phyloP scores from a whole-genome alignment of 2,797 vertebrate species.

The Coreius guichenoti region DNA sequence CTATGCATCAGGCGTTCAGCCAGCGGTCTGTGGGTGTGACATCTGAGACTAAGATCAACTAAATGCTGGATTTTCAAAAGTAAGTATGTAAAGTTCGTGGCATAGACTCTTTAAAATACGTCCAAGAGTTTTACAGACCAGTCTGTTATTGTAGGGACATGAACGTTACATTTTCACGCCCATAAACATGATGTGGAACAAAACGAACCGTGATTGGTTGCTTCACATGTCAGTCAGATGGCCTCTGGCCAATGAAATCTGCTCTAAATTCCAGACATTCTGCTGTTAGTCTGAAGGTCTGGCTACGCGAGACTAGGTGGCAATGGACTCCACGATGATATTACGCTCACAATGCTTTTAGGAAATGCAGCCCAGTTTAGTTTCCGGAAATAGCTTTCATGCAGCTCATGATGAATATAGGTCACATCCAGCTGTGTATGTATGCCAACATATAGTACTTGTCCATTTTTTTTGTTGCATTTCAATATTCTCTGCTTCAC shows the following conservation, averaged over 20 bases:
- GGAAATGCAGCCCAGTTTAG: neutral
- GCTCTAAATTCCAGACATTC: no score
- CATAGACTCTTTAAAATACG: no score
- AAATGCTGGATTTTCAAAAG: no score
- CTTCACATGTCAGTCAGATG: no score
- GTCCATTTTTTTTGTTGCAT: neutral
- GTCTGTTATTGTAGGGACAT: no score
- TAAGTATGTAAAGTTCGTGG: no score
- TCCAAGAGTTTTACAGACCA: no score
- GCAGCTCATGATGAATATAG: neutral
- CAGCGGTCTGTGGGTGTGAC: no score
- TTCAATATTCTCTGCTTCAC: neutral
- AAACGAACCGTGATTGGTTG: neutral
- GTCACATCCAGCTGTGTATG: neutral
- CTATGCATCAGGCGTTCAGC: no score
- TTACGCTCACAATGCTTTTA: neutral
- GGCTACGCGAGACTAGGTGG: neutral
- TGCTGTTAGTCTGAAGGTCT: neutral
- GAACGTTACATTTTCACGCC: neutral
- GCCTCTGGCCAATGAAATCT: neutral
- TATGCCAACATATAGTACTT: neutral
- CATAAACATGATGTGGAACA: neutral
- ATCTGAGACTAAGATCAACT: no score
- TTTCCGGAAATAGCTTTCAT: neutral
- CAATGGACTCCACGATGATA: neutral